Evolutionary conservation across 2,113 vertebrate genomes (phyloP), one percentile per base, ranked within the genome.

Genomic region (Falcunculus frontatus): DNA sequence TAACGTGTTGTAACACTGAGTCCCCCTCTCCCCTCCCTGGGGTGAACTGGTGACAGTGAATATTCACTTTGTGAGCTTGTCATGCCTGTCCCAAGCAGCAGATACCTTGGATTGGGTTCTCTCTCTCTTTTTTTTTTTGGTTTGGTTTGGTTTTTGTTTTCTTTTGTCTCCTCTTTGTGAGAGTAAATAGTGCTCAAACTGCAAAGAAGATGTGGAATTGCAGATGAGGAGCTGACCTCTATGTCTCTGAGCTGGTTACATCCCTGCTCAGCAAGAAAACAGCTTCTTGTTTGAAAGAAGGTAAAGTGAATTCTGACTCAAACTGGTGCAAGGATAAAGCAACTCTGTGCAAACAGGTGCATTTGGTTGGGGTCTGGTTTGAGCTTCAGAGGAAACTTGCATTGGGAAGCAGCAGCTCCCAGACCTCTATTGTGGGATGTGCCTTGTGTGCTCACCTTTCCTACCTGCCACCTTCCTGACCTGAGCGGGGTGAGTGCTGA

Each of bases 201-300:
- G 72, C 93, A 96, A 75, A 95, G 2, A 5, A 79, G 84, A 94
- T 64, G 73, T 96, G 89, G 92, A 97, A 97, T 96, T 97, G 94
- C 84, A 97, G 91, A 57, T 9, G 22, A 87, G 69, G 65, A 95
- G 22, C 33, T 96, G 92, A 94, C 85, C 92, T 94, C 3, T 79
- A 95, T 77, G 60, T 96, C 80, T 93, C 55, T 93, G 87, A 64
- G 94, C 76, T 92, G 63, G 75, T 94, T 97, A 82, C 50, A 52
- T 78, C 32, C 37, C 32, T 30, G 67, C 42, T 56, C 39, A 37
- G n/a, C 12, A 10, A 64, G 41, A 52, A 60, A 49, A 56, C 46
- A 44, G 13, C 16, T 72, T 90, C 57, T 88, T 13, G 3, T 57
- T 59, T 74, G 41, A 63, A 87, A 80, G 39, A 44, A 88, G 33